Conservation (phyloP, 2,113 vertebrate species). For the Grammomys surdaster region DNA sequence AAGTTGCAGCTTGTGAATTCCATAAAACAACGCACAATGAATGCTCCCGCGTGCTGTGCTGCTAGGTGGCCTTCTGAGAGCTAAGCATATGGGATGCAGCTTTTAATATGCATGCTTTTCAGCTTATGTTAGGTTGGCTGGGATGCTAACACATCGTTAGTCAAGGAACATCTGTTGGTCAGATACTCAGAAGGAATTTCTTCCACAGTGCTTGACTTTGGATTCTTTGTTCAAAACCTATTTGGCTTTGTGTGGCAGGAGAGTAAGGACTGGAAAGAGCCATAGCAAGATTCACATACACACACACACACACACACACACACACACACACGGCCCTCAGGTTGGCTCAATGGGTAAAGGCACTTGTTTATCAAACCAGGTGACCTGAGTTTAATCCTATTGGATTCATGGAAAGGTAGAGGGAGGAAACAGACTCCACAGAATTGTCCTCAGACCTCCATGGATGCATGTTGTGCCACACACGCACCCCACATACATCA, state of each 20-base stretch:
- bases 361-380: not conserved
- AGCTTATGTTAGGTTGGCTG: not conserved
- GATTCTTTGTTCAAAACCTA: not conserved
- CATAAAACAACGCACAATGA: not conserved
- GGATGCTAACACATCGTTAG: not conserved
- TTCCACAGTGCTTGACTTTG: not conserved
- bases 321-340: too few relatives aligned
- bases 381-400: not conserved
- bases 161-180: not conserved
- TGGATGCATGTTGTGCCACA: not conserved
- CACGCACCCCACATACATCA: not conserved
- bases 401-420: too few relatives aligned
- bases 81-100: not conserved
- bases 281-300: not conserved
- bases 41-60: not conserved
- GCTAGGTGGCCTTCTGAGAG: accelerated
- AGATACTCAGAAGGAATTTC: not conserved
- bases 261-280: not conserved
- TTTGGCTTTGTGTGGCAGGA: not conserved
- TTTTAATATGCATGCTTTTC: not conserved
- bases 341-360: not conserved
- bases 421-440: not conserved
- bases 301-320: too few relatives aligned
- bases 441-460: not conserved
- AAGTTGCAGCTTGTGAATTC: not conserved